Evolutionary conservation across 1,140 invertebrate genomes (phyloP), one percentile per base, ranked within the genome.

Genomic region (Chelonus insularis): DNA sequence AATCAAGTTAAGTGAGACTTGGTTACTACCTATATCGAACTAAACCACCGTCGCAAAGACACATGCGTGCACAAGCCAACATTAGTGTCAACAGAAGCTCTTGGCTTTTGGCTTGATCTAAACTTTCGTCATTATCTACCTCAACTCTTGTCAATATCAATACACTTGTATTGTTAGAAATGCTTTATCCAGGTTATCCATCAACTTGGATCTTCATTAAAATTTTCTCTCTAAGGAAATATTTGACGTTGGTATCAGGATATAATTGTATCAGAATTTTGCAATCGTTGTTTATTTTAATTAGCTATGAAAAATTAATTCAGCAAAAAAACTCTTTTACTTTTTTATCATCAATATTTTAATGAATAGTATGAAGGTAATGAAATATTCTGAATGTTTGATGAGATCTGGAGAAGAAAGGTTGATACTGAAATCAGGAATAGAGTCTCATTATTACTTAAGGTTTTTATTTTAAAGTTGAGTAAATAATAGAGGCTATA

Each of bases 1-100:
- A 72, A 72, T 72, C 65, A 66, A 68, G 63, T 72, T 63, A 70
- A 70, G 71, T 64, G 63, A 62, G 65, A 70, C 71, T 71, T 70
- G 32, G 64, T 72, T 71, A n/a, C n/a, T n/a, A 72, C 62, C 66
- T 58, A 63, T 63, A 64, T 72, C 69, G 67, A 69, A 66, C 64
- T 50, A 70, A 69, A 66, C 64, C 51, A 21, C 41, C 48, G 57
- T 58, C 58, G 57, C 57, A 29, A 57, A 29, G 34, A 51, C 25
- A 36, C 23, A 20, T 14, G 18, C 14, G 36, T 37, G 11, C 16
- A 20, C 14, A 39, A n/a, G 12, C 21, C 20, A 20, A 43, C 37
- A 16, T 12, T 52, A 23, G 32, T 48, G 16, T 6, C 51, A 20
- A 1, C 58, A 18, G 21, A 48, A 51, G 25, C 25, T 51, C 47